These are phyloP conservation scores for Synergus gifuensis DNA, from an alignment of 2,888 invertebrate genomes.

Conservation along the genomic window DNA sequence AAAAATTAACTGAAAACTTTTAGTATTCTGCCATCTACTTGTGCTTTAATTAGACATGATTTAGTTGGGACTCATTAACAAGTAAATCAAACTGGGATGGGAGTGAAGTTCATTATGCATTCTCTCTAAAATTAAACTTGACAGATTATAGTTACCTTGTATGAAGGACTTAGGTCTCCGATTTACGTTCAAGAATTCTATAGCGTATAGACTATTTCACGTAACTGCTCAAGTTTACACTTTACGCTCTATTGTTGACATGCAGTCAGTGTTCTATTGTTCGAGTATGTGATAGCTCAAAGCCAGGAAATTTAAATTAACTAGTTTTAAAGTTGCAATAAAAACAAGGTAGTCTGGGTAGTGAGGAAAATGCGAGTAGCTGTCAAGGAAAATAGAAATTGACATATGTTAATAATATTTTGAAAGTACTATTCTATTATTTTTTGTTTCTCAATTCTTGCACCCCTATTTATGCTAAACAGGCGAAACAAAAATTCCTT, in stretches of 20 bases:
- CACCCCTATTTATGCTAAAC: background rate
- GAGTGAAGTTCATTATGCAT: background rate
- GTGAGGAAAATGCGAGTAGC: no score
- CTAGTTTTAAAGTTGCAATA: background rate
- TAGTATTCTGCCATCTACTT: background rate
- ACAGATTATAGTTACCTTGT: background rate
- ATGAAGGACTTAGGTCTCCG: background rate
- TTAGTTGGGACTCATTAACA: no score
- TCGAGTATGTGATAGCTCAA: background rate
- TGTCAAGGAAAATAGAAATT: no score
- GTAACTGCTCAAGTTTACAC: background rate
- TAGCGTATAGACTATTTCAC: background rate
- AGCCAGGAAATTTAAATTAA: background rate
- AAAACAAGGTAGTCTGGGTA: no score
- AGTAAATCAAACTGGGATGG: background rate
- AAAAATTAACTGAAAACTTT: background rate
- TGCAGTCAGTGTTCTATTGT: background rate
- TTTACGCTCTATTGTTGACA: background rate
- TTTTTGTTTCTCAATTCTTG: background rate
- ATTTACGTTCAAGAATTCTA: background rate
- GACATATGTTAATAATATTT: no score
- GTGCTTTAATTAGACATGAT: background rate
- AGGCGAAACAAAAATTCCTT: background rate
- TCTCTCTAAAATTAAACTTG: background rate
- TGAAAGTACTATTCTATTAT: background rate